A percentile compares a stretch with the other conserved stretches of the same genome.
phyloP scores from a whole-genome alignment of 2,797 vertebrate species.

The Enteromius thamalakanensis region DNA sequence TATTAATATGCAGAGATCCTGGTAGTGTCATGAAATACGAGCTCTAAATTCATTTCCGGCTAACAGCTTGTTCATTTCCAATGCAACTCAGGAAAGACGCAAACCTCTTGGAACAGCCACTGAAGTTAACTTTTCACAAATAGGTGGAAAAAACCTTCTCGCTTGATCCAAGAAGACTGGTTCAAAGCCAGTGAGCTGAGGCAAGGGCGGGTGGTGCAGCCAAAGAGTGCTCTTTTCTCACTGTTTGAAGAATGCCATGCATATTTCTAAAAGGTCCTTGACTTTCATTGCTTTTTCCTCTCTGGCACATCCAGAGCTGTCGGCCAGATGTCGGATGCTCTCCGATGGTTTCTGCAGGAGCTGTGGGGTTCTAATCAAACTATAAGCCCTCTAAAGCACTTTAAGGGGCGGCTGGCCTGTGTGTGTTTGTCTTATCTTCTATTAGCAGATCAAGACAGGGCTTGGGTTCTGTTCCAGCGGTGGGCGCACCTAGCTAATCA shows the following conservation, averaged over 20 bases:
- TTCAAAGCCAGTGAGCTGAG: constrained; percentile 54
- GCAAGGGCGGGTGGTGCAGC: constrained; percentile 47
- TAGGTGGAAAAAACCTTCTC: constrained; percentile 30
- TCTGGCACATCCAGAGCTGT: constrained; percentile 52
- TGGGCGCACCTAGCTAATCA: constrained; percentile 43
- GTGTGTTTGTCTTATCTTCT: constrained; percentile 50
- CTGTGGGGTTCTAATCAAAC: constrained; percentile 49
- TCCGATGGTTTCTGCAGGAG: constrained; percentile 48
- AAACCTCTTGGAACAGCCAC: constrained; percentile 28
- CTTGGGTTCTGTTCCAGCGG: constrained; percentile 48
- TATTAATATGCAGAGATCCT: constrained; percentile 38
- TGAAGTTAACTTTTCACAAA: constrained; percentile 46
- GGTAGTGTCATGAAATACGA: constrained; percentile 43
- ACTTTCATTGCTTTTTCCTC: constrained; percentile 61
- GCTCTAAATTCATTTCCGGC: constrained; percentile 18
- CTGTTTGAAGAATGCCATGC: constrained; percentile 57
- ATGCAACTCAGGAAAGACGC: constrained; percentile 36
- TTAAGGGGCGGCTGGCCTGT: constrained; percentile 21
- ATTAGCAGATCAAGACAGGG: constrained; percentile 40
- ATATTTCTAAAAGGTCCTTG: constrained; percentile 61
- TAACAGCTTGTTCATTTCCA: constrained; percentile 13
- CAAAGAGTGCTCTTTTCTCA: constrained; percentile 52
- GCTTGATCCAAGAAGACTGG: constrained; percentile 43
- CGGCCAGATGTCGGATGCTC: constrained; percentile 58
- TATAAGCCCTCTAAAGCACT: constrained; percentile 44